phyloP scores from a whole-genome alignment of 2,888 invertebrate species.

The Meandrusa payeni region DNA sequence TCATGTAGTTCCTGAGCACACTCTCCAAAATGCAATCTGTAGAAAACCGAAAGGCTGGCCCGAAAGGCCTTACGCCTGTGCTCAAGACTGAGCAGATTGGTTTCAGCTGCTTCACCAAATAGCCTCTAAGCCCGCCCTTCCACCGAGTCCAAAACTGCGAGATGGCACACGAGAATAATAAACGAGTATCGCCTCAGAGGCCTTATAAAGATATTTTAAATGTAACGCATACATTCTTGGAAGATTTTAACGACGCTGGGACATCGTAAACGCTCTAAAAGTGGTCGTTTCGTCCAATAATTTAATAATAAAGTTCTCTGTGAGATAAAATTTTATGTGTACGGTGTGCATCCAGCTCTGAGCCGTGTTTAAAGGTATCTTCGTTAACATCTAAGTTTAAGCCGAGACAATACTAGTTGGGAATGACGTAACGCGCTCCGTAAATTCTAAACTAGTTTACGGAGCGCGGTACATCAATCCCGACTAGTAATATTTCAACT shows the following conservation, averaged over 20 bases:
- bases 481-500: too few relatives aligned
- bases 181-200: not conserved
- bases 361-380: not conserved
- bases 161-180: too few relatives aligned
- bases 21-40: too few relatives aligned
- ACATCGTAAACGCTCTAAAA: conserved; percentile 44
- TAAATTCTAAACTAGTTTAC: conserved; percentile 7
- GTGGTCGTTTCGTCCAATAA: conserved; percentile 48
- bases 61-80: too few relatives aligned
- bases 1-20: too few relatives aligned
- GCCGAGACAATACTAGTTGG: conserved; percentile 8
- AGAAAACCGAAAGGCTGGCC: too few relatives aligned
- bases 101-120: too few relatives aligned
- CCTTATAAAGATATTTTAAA: conserved; percentile 4
- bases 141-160: too few relatives aligned
- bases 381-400: conserved; percentile 12
- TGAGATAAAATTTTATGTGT: conserved; percentile 31
- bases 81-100: too few relatives aligned
- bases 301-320: conserved; percentile 49
- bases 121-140: too few relatives aligned
- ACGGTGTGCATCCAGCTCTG: not conserved
- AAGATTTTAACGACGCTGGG: conserved; percentile 28
- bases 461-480: too few relatives aligned
- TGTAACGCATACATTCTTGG: not conserved
- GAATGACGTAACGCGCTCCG: conserved; percentile 2